Base-by-base conservation (phyloP, 1,140 invertebrate species). In the Nasonia longicornis region DNA sequence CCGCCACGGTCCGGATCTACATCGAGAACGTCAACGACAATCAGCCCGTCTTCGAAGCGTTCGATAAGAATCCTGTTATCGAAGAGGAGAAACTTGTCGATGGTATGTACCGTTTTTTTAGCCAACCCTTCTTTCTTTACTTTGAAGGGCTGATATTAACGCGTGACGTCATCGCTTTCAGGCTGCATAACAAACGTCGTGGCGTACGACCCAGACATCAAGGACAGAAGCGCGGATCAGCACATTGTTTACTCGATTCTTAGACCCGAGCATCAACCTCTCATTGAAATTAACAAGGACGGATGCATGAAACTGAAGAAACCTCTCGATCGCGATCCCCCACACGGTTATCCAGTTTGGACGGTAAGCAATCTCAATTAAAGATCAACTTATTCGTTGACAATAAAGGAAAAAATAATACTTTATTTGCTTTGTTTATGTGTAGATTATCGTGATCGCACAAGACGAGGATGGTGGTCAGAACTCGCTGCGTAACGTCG, bases 21-120 rank as follows among this genome's bases (percentile, higher is more conserved):
- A 94, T 97, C 69, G 93, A 93, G 81, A 95, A 97, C 86, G 93
- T 96, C 4, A 97, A 97, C 86, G 96, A 97, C 86, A 96, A 96
- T 89, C 93, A 93, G 0, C 96, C 96, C 0, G 92, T 94, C 0
- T 97, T 97, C 86, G 90, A 94, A 69, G 83, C 91, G 11, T 93
- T 92, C 77, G 89, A 94, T 0, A 93, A 92, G 73, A 95, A 94
- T 76, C 94, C 92, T 14, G 94, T 93, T 4, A 95, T 95, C 73
- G 89, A 93, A 71, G 95, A 96, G 88, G 95, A 95, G 87, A 90
- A 74, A 83, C 94, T 16, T 90, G 93, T 74, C 88, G 91, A 78
- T 92, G 93, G 80, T 81, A 26, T 0, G 67, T 74, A 22, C 8
- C 26, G 1, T n/a, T 22, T 64, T 64, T 64, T 22, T 2, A 22